These are phyloP conservation scores for Drosophila lacicola DNA, from an alignment of 2,888 invertebrate species.

Conservation along the genomic window DNA sequence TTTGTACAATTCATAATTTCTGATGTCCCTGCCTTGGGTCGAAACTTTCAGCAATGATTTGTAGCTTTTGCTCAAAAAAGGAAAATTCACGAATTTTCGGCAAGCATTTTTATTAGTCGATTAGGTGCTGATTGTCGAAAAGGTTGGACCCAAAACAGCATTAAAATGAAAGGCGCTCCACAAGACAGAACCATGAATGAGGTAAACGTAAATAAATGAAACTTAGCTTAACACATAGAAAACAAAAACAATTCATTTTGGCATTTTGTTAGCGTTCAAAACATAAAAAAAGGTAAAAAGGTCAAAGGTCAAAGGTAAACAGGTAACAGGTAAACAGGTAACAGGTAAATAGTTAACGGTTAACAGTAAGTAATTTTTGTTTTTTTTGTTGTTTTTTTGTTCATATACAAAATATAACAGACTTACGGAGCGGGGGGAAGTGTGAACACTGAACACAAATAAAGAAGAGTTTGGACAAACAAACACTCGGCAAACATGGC, in stretches of 20 bases:
- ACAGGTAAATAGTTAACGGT: conserved; percentile 70
- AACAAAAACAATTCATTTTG: conserved; percentile 41
- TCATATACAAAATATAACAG: conserved; percentile 38
- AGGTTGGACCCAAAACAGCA: conserved; percentile 76
- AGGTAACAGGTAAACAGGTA: conserved; percentile 60
- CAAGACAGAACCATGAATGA: conserved; percentile 55
- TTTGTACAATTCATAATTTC: conserved; percentile 64
- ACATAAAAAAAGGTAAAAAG: conserved; percentile 49
- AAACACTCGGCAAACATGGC: conserved; percentile 63
- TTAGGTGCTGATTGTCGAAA: conserved; percentile 51
- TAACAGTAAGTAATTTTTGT: conserved; percentile 58
- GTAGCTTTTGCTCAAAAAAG: neutral
- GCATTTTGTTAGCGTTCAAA: conserved; percentile 55
- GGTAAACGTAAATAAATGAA: conserved; percentile 56
- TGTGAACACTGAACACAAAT: conserved; percentile 82
- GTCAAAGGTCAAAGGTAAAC: conserved; percentile 33
- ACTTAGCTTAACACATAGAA: conserved; percentile 56
- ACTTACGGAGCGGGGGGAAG: conserved; percentile 78
- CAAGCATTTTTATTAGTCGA: conserved; percentile 45
- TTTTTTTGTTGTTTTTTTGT: conserved; percentile 15
- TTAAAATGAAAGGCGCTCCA: conserved; percentile 76
- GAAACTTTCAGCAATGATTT: conserved; percentile 12
- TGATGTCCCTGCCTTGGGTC: conserved; percentile 62
- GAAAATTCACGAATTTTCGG: too few species aligned
- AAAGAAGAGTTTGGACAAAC: conserved; percentile 76